Conservation (phyloP, 2,113 vertebrate genomes). For the Cyprinodon brontotheroides region DNA sequence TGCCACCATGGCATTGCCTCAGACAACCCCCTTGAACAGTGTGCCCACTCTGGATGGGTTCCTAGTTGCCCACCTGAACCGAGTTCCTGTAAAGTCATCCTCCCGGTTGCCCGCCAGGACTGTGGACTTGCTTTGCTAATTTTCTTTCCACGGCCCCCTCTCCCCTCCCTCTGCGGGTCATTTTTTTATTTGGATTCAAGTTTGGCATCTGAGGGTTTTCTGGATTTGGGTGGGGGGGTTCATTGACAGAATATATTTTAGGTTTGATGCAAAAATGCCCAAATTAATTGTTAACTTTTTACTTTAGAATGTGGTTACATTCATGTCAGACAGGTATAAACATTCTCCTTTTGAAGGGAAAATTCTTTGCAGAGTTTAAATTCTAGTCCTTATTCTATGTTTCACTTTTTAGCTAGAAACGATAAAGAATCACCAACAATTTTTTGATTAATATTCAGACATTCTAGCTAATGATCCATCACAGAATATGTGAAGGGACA, state of each 20-base stretch:
- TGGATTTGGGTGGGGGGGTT: no score
- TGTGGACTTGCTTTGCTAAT: no score
- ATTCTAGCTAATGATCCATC: slow-evolving; percentile 54
- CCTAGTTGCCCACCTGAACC: no score
- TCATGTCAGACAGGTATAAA: background rate
- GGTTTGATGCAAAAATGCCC: background rate
- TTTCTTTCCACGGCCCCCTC: no score
- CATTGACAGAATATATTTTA: background rate
- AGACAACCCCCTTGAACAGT: no score
- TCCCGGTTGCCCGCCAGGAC: no score
- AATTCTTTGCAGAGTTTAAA: background rate
- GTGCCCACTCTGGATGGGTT: no score
- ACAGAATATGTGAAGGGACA: slow-evolving; percentile 58
- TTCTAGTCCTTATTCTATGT: background rate
- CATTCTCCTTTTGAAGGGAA: background rate
- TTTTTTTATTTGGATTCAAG: no score
- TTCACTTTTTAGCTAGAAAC: slow-evolving; percentile 19
- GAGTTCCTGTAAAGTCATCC: no score
- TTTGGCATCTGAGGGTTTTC: no score
- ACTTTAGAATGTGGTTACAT: background rate
- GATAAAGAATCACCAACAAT: slow-evolving; percentile 38
- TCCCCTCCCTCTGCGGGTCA: no score
- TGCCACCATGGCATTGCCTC: no score
- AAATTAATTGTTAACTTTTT: background rate
- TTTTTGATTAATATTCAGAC: slow-evolving; percentile 44